These are phyloP conservation scores for Harpalus rubripes DNA, from an alignment of 2,888 invertebrate genomes.

Conservation along the genomic window DNA sequence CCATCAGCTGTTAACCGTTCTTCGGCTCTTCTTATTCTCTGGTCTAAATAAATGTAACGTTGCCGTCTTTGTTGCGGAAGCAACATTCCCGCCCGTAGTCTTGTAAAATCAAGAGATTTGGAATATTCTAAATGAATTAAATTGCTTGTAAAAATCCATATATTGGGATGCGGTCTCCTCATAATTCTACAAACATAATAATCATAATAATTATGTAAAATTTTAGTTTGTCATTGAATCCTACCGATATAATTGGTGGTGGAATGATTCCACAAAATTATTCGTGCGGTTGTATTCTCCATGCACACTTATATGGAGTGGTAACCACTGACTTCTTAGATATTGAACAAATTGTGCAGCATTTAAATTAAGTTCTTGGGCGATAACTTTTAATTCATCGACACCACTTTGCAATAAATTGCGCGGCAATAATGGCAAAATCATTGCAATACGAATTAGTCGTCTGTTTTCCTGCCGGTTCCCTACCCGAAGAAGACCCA, in stretches of 20 bases:
- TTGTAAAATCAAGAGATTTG: too few relatives aligned
- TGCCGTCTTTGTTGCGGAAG: too few relatives aligned
- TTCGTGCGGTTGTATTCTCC: neutral
- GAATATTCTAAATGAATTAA: too few relatives aligned
- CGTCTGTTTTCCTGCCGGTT: neutral
- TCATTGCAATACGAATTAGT: neutral
- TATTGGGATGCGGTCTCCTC: too few relatives aligned
- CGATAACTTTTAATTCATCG: neutral
- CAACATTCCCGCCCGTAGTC: too few relatives aligned
- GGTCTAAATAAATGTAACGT: too few relatives aligned
- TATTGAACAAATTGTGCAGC: neutral
- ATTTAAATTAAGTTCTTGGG: neutral
- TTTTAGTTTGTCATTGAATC: too few relatives aligned
- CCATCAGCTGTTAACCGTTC: too few relatives aligned
- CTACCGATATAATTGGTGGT: neutral
- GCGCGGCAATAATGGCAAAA: neutral
- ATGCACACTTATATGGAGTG: neutral
- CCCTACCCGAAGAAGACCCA: neutral
- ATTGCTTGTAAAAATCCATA: too few relatives aligned
- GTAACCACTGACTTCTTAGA: neutral
- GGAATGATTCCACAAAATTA: neutral
- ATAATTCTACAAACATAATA: too few relatives aligned
- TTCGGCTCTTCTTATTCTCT: too few relatives aligned
- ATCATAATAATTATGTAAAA: too few relatives aligned
- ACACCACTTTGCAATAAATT: neutral